Percentiles rank a stretch among this genome's conserved stretches.
Evolutionary conservation across 2,888 invertebrate species (phyloP).

Genomic region (Seira musarum): DNA sequence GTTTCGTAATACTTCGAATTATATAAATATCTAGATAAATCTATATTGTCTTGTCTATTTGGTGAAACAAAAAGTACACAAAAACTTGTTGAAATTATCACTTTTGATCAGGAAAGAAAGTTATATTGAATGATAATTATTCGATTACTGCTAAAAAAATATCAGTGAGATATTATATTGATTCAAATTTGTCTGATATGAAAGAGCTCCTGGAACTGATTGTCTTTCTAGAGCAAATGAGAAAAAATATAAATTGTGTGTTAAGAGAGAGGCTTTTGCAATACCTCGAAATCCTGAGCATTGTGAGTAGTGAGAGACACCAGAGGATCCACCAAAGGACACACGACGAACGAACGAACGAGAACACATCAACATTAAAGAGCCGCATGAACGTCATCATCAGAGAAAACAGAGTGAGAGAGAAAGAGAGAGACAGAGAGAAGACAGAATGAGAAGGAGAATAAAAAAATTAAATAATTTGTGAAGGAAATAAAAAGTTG

Average conservation of each 20-base stretch:
- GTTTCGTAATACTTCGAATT: background rate
- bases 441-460: conserved; percentile 27
- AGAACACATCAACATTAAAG: conserved; percentile 31
- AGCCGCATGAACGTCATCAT: conserved; percentile 63
- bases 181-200: background rate
- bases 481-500: conserved; percentile 42
- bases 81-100: background rate
- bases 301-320: conserved; percentile 52
- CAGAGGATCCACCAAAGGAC: conserved; percentile 65
- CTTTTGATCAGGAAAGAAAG: background rate
- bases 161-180: background rate
- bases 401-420: conserved; percentile 42
- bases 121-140: background rate
- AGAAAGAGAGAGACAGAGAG: conserved; percentile 23
- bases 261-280: conserved; percentile 63
- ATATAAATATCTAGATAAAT: background rate
- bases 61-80: background rate
- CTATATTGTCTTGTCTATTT: background rate
- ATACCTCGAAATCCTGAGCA: conserved; percentile 70
- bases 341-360: conserved; percentile 62
- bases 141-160: background rate
- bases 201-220: too few relatives aligned
- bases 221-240: conserved; percentile 30
- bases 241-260: conserved; percentile 48
- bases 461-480: conserved; percentile 5